phyloP scores from a whole-genome alignment of 92 coral and sea anemone genomes.

The Paragorgia papillata region DNA sequence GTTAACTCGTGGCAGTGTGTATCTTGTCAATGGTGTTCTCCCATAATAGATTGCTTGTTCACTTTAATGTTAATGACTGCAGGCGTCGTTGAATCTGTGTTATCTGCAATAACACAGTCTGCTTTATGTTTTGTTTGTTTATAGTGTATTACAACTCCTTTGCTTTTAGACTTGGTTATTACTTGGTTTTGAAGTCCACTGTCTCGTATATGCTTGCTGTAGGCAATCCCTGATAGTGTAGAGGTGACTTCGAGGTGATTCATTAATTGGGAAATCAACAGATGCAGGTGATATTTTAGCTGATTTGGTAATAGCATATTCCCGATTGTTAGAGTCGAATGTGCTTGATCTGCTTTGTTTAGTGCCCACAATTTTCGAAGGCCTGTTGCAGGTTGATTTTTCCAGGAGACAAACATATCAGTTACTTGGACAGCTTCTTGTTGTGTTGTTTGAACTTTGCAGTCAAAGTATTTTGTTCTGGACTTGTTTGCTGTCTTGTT shows the following conservation, averaged over 20 bases:
- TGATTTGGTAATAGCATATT: conserved; percentile 42
- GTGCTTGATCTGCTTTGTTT: conserved; percentile 55
- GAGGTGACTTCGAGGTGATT: conserved; percentile 40
- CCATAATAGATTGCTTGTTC: too few species aligned
- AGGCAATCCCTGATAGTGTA: conserved; percentile 47
- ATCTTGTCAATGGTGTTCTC: too few species aligned
- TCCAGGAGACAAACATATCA: conserved; percentile 71
- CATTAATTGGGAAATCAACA: conserved; percentile 42
- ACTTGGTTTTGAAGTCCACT: conserved; percentile 47
- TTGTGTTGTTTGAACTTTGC: conserved; percentile 61
- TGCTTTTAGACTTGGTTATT: conserved; percentile 50
- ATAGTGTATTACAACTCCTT: conserved; percentile 38
- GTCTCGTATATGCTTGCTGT: conserved; percentile 40
- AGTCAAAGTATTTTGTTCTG: conserved; percentile 59
- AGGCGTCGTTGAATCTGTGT: conserved; percentile 42
- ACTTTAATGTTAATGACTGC: too few species aligned
- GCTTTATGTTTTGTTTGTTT: conserved; percentile 42
- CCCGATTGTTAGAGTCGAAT: conserved; percentile 50
- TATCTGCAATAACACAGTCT: conserved; percentile 57
- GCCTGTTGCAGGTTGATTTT: conserved; percentile 66
- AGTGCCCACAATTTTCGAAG: conserved; percentile 54
- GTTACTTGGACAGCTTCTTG: conserved; percentile 61
- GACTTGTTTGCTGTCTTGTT: too few species aligned
- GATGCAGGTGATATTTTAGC: conserved; percentile 45
- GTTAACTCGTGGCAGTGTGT: too few species aligned